A percentile compares a stretch with the other conserved stretches of the same genome.
phyloP scores from a whole-genome alignment of 2,888 invertebrate genomes.

The Leucoma salicis region DNA sequence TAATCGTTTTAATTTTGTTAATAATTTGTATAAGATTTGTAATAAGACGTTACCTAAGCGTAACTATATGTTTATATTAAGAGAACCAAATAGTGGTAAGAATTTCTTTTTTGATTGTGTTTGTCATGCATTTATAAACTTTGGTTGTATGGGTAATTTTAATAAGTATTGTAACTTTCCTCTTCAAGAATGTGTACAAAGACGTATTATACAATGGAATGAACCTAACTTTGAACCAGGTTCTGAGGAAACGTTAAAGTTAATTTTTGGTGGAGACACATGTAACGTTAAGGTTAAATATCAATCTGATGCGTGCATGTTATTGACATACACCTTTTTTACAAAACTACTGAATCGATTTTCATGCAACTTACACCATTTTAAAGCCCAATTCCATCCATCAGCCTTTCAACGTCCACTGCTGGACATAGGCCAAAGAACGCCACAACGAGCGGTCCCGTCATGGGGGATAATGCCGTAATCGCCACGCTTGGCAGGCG shows the following conservation, averaged over 20 bases:
- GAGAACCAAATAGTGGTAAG: slow-evolving; percentile 12
- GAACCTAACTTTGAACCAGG: slow-evolving; percentile 11
- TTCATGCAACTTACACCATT: no score
- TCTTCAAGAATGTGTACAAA: slow-evolving; percentile 9
- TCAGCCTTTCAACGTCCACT: no score
- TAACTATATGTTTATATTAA: slow-evolving; percentile 11
- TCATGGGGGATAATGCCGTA: no score
- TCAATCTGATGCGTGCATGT: no score
- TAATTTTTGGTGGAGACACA: slow-evolving; percentile 10
- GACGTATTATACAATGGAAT: slow-evolving; percentile 9
- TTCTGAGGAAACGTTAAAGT: slow-evolving; percentile 10
- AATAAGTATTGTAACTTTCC: slow-evolving; percentile 12
- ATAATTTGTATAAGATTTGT: not conserved
- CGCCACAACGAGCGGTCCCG: no score
- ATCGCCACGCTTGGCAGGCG: no score
- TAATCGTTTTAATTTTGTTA: not conserved
- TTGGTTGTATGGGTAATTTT: slow-evolving; percentile 13
- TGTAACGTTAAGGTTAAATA: no score
- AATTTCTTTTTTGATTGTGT: slow-evolving; percentile 15
- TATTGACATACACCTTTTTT: no score
- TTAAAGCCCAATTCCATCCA: no score
- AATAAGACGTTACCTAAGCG: slow-evolving; percentile 5
- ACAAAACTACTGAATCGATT: no score
- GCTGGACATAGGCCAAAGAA: no score
- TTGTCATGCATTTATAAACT: slow-evolving; percentile 10